Percentiles rank a stretch among this genome's conserved stretches.
Evolutionary conservation across 2,113 vertebrate genomes (phyloP).

Genomic region (Numenius arquata): DNA sequence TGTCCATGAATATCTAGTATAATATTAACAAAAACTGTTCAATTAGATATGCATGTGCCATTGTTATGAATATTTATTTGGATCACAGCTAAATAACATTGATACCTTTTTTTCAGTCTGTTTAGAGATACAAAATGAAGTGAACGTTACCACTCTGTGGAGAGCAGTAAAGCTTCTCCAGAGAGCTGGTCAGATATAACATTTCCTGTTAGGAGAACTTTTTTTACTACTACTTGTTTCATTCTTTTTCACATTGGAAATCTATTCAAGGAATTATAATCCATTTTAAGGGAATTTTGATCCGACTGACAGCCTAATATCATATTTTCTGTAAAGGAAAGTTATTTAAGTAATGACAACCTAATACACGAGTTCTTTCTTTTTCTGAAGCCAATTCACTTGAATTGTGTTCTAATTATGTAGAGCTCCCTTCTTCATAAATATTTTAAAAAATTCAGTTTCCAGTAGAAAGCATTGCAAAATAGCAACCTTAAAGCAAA

Average conservation of each 20-base stretch:
- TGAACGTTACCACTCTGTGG: conserved; percentile 34
- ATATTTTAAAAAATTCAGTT: not conserved
- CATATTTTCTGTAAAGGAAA: not conserved
- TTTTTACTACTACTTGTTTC: not conserved
- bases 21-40: conserved; percentile 85
- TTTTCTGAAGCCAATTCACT: not conserved
- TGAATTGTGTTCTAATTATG: not conserved
- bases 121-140: conserved; percentile 66
- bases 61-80: conserved; percentile 84
- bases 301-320: not conserved
- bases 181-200: not conserved
- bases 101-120: conserved; percentile 67
- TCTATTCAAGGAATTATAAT: not conserved
- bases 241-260: not conserved
- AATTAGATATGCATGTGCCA: conserved; percentile 81
- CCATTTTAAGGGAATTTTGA: not conserved
- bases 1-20: conserved; percentile 83
- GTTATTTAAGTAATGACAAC: not conserved
- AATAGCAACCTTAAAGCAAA: not conserved
- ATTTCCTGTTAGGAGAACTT: not conserved
- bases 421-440: not conserved
- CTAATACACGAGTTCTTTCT: not conserved
- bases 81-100: conserved; percentile 59
- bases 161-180: conserved; percentile 47
- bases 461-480: not conserved